Base-by-base conservation (phyloP, 53 echinoderm and acorn worm genomes). In the Temnopleurus reevesii region DNA sequence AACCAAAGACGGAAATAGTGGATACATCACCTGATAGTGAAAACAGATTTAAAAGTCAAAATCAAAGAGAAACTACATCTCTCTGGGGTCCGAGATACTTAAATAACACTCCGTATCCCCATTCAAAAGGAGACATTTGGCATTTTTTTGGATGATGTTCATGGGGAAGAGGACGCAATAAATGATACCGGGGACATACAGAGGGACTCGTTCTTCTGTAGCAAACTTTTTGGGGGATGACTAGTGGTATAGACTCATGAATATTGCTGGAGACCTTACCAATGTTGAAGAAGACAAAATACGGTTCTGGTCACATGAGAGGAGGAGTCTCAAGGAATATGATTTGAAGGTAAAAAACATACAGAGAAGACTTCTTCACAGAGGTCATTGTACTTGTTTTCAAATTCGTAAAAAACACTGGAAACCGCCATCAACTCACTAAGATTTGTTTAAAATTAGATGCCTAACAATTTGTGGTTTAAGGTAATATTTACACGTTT, bases 61-160 rank as follows among this genome's bases (percentile, higher is more conserved):
- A 61, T 55, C 28, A 86, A 86, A 45, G 65, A 86, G 56, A 86
- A 86, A 17, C 86, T 86, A 38, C 65, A 86, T 46, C 27, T 86
- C 34, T 61, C 60, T 24, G 38, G 65, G 2, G 45, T 59, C 7
- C 27, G 44, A 36, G 86, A 86, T 45, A 21, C 86, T 6, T 51
- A 83, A 30, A 83, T 83, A 12, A 55, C 83, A 8, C 53, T 86
- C n/a, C 86, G 27, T 44, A 59, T 86, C 46, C 55, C 55, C 23
- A 61, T 86, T 19, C 86, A 86, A 59, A 35, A 28, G 43, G 51
- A 86, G 43, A 86, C 86, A 27, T 86, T 86, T 61, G 63, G 38
- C 27, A 29, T 41, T 58, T 86, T 86, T 34, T n/a, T 59, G 13
- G 44, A 19, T 86, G 65, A 25, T 24, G 46, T 86, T 60, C 44